phyloP scores from a whole-genome alignment of 1,140 invertebrate species.

The Pseudomyrmex concolor region DNA sequence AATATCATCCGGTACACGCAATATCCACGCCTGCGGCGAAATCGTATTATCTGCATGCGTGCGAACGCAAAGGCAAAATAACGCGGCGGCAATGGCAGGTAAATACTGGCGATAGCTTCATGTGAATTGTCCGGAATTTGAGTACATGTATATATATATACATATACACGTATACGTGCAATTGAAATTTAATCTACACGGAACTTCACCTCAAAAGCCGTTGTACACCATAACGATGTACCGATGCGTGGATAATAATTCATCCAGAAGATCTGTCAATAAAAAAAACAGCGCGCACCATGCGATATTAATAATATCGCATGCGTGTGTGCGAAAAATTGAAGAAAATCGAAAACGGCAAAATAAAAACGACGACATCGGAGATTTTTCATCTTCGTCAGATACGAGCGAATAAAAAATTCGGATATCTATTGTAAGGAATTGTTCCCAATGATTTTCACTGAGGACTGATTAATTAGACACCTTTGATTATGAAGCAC shows the following conservation, averaged over 20 bases:
- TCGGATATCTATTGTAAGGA: too few species aligned
- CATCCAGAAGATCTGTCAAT: neutral
- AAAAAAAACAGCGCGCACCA: neutral
- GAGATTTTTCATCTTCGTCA: neutral
- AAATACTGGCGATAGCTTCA: slow-evolving; percentile 43
- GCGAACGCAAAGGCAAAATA: slow-evolving; percentile 40
- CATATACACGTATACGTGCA: neutral
- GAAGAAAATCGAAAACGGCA: neutral
- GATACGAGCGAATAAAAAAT: neutral
- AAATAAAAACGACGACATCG: neutral
- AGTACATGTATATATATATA: neutral
- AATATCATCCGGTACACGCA: slow-evolving; percentile 38
- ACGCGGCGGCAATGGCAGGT: slow-evolving; percentile 2
- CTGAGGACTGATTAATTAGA: too few species aligned
- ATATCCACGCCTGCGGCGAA: slow-evolving; percentile 54
- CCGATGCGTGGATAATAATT: neutral
- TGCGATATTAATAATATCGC: neutral
- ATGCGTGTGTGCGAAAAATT: neutral
- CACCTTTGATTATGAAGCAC: too few species aligned
- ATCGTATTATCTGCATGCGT: slow-evolving; percentile 51
- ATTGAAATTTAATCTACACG: slow-evolving; percentile 44
- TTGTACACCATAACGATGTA: too few species aligned
- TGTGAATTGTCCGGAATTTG: slow-evolving; percentile 31
- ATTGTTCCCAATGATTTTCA: too few species aligned
- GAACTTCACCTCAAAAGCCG: neutral